These are phyloP conservation scores for Xylocopa sonorina DNA, from an alignment of 1,140 invertebrate species.

Conservation along the genomic window DNA sequence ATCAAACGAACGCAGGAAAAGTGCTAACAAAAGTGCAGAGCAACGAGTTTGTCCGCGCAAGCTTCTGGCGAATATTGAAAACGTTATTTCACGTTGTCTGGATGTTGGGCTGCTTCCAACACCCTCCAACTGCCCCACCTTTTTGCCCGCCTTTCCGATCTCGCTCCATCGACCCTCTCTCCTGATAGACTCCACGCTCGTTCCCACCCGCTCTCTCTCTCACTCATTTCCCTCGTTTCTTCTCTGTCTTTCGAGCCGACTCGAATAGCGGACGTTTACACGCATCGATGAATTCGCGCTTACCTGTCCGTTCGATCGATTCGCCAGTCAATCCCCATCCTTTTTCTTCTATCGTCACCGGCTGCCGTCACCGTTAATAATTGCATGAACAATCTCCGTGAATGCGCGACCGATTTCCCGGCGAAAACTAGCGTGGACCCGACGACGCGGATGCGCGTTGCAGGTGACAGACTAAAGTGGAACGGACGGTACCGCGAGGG, in stretches of 20 bases:
- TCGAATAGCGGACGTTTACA: constrained; percentile 29
- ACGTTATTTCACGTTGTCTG: constrained; percentile 65
- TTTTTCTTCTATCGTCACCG: constrained; percentile 6
- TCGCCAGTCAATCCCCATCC: constrained; percentile 28
- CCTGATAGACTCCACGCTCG: constrained; percentile 24
- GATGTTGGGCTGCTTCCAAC: constrained; percentile 58
- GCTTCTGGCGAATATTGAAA: constrained; percentile 63
- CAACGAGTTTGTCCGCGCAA: constrained; percentile 28
- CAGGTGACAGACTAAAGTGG: background rate
- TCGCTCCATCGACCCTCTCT: constrained; percentile 3
- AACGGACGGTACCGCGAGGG: background rate
- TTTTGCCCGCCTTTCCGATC: background rate
- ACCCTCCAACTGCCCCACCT: constrained; percentile 23
- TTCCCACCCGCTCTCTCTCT: too few relatives aligned
- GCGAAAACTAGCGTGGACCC: background rate
- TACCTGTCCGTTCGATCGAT: constrained; percentile 39
- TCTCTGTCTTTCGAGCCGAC: background rate
- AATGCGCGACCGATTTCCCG: background rate
- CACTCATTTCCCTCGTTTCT: background rate
- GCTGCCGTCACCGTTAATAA: constrained; percentile 52
- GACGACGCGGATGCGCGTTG: background rate
- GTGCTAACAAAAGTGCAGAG: background rate
- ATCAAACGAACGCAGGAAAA: background rate
- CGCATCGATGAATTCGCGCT: constrained; percentile 43
- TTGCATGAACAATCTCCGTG: constrained; percentile 38